Evolutionary conservation across 2,888 invertebrate species (phyloP).

Genomic region (Ephialtes manifestator): DNA sequence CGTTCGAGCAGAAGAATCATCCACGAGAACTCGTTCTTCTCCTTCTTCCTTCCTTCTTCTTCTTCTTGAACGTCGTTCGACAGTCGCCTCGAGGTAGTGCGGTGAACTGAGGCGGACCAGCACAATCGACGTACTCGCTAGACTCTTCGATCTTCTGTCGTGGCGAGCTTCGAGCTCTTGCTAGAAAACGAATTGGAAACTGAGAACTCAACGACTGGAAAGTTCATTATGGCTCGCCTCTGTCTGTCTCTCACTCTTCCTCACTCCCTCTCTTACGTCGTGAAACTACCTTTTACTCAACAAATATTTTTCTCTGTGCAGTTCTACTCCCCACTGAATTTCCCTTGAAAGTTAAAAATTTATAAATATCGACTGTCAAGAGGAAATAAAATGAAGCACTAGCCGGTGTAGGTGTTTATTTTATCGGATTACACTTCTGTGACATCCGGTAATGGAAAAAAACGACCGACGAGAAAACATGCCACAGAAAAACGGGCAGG

Average conservation of each 20-base stretch:
- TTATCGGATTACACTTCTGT: not conserved
- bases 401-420: not conserved
- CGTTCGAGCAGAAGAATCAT: constrained; percentile 49
- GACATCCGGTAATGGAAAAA: not conserved
- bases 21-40: constrained; percentile 52
- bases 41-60: constrained; percentile 6
- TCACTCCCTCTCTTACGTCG: not conserved
- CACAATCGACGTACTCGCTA: not conserved
- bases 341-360: not conserved
- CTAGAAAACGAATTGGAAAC: constrained; percentile 31
- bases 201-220: constrained; percentile 7
- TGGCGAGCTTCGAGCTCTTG: not conserved
- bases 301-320: not conserved
- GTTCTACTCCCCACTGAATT: not conserved
- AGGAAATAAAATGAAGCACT: not conserved
- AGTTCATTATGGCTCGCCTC: constrained; percentile 8
- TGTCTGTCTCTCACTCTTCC: not conserved
- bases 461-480: no score
- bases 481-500: no score
- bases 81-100: not conserved
- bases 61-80: constrained; percentile 17
- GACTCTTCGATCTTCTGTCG: constrained; percentile 14
- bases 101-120: constrained; percentile 3
- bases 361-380: not conserved
- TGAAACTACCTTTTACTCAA: not conserved